These are phyloP conservation scores for Drosophila paulistorum DNA, from an alignment of 1,140 invertebrate species.

Conservation along the genomic window DNA sequence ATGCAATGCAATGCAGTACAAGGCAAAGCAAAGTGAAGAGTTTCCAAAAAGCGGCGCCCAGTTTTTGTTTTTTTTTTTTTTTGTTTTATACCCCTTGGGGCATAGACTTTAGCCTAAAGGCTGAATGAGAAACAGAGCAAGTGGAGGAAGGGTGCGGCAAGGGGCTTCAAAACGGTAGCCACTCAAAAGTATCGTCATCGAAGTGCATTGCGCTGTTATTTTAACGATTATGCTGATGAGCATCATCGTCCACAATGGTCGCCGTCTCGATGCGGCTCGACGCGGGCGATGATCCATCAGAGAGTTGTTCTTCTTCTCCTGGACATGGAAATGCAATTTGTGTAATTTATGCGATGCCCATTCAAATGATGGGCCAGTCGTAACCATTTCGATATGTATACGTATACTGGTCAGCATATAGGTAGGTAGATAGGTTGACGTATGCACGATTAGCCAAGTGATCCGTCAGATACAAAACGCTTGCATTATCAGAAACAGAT, in stretches of 20 bases:
- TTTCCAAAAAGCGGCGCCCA: constrained; percentile 45
- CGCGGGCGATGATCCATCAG: constrained; percentile 79
- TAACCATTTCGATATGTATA: constrained; percentile 41
- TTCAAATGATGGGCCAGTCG: constrained; percentile 23
- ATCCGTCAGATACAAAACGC: constrained; percentile 77
- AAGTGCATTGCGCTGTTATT: constrained; percentile 82
- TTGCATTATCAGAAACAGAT: constrained; percentile 48
- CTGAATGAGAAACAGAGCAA: constrained; percentile 13
- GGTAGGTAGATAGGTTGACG: too few relatives aligned
- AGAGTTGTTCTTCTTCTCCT: constrained; percentile 33
- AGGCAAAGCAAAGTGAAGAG: constrained; percentile 25
- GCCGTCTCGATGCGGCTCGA: constrained; percentile 32
- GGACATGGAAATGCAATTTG: constrained; percentile 82
- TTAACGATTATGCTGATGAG: constrained; percentile 82
- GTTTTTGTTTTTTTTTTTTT: constrained; percentile 29
- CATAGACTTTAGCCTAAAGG: constrained; percentile 46
- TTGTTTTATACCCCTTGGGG: constrained; percentile 39
- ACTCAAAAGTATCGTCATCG: constrained; percentile 62
- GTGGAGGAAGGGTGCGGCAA: neutral
- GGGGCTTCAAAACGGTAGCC: constrained; percentile 63
- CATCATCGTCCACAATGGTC: constrained; percentile 25
- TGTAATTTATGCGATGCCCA: constrained; percentile 75
- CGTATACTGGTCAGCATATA: neutral
- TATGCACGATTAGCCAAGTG: constrained; percentile 69
- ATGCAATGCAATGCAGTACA: constrained; percentile 39